These are phyloP conservation scores for Junonia oenone DNA, from an alignment of 2,888 invertebrate species.

Conservation along the genomic window DNA sequence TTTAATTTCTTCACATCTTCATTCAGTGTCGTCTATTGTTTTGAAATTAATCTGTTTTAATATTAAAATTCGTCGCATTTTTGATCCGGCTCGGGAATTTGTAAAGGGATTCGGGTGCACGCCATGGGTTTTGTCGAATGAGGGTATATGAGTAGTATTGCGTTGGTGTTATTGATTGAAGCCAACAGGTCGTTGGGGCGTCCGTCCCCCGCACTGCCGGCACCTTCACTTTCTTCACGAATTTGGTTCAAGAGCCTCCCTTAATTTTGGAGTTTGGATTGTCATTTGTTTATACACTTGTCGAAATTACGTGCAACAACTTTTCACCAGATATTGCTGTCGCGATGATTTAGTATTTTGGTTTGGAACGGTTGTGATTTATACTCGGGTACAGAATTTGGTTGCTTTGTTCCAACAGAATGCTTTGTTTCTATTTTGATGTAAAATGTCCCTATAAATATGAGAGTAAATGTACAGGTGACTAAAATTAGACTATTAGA, in stretches of 20 bases:
- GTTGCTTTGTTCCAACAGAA: background rate
- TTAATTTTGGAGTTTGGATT: conserved; percentile 30
- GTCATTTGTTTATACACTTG: conserved; percentile 10
- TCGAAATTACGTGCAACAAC: background rate
- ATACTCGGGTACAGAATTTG: too few relatives aligned
- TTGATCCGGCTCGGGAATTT: background rate
- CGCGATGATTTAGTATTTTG: background rate
- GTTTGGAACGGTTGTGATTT: too few relatives aligned
- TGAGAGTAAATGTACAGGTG: too few relatives aligned
- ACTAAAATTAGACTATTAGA: too few relatives aligned
- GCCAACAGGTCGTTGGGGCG: conserved; percentile 71
- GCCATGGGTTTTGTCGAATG: conserved; percentile 38
- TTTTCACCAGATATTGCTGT: background rate
- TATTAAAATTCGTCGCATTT: background rate
- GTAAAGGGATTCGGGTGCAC: conserved; percentile 17
- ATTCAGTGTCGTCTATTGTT: background rate
- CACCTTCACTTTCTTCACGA: conserved; percentile 56
- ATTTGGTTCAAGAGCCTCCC: conserved; percentile 36
- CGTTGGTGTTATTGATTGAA: conserved; percentile 70
- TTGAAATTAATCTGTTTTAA: background rate
- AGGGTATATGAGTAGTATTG: conserved; percentile 55
- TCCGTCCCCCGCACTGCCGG: conserved; percentile 51
- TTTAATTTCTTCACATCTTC: background rate
- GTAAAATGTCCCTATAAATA: too few relatives aligned
- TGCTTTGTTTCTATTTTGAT: too few relatives aligned